Conservation (phyloP, 92 coral and sea anemone genomes). For the Phenganax subtilis region DNA sequence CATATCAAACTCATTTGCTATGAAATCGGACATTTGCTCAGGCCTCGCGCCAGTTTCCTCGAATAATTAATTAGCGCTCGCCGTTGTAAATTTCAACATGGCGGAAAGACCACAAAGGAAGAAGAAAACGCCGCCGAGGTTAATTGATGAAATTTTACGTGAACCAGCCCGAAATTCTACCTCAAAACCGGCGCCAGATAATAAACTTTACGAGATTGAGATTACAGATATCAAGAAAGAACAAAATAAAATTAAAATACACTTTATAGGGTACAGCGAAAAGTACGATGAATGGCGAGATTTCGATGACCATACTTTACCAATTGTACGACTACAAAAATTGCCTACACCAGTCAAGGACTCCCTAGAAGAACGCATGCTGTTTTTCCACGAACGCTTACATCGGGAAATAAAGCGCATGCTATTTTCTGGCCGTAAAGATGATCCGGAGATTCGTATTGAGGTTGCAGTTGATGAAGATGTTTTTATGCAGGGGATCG, state of each 20-base stretch:
- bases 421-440: background rate
- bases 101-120: constrained; percentile 5
- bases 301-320: background rate
- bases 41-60: background rate
- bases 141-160: constrained; percentile 28
- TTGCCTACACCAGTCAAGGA: background rate
- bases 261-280: background rate
- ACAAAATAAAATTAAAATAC: background rate
- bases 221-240: background rate
- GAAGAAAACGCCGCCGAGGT: constrained; percentile 37
- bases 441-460: constrained; percentile 42
- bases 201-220: background rate
- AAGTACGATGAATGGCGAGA: constrained; percentile 1
- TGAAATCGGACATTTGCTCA: constrained; percentile 5
- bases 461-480: constrained; percentile 43
- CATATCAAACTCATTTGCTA: constrained; percentile 7
- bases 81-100: background rate
- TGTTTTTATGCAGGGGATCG: constrained; percentile 36
- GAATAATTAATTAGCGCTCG: background rate
- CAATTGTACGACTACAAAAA: background rate
- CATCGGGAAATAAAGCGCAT: background rate
- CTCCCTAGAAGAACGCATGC: background rate
- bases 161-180: constrained; percentile 20
- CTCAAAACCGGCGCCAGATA: constrained; percentile 15
- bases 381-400: background rate